phyloP scores from a whole-genome alignment of 1,140 invertebrate species.

The Drosophila mayri region DNA sequence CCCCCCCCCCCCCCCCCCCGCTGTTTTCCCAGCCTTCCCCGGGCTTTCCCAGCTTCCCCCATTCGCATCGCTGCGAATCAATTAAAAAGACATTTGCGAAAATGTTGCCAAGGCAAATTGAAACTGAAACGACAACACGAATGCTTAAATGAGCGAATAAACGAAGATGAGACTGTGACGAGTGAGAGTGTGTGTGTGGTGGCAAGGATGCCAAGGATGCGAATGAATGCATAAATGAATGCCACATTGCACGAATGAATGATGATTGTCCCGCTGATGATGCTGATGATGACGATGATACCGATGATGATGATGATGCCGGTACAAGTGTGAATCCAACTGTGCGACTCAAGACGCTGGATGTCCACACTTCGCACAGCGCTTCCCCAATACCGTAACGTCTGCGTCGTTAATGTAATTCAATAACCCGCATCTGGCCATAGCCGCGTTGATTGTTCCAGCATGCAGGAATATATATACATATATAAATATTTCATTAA shows the following conservation, averaged over 20 bases:
- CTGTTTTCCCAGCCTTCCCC: background rate
- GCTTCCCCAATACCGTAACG: background rate
- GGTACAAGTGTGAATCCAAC: slow-evolving; percentile 33
- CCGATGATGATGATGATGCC: slow-evolving; percentile 12
- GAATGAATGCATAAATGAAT: slow-evolving; percentile 60
- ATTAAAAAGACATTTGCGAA: slow-evolving; percentile 79
- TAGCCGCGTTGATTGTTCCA: slow-evolving; percentile 33
- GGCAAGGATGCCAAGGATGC: slow-evolving; percentile 21
- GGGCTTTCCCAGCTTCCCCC: background rate
- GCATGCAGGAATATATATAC: slow-evolving; percentile 4
- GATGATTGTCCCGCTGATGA: slow-evolving; percentile 43
- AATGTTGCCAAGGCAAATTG: slow-evolving; percentile 69
- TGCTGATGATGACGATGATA: slow-evolving; percentile 11
- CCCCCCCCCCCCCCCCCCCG: too few species aligned
- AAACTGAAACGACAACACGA: slow-evolving; percentile 64
- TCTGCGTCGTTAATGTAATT: slow-evolving; percentile 36
- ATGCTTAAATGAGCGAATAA: slow-evolving; percentile 58
- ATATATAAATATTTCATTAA: slow-evolving; percentile 17
- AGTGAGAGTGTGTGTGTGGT: background rate
- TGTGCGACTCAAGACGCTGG: slow-evolving; percentile 33
- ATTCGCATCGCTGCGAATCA: slow-evolving; percentile 61
- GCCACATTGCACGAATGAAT: slow-evolving; percentile 61
- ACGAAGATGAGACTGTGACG: slow-evolving; percentile 41
- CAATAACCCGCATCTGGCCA: slow-evolving; percentile 43
- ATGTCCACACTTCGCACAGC: background rate